Percentiles rank a stretch among this genome's conserved stretches.
These are phyloP conservation scores for Callocephalon fimbriatum DNA, from an alignment of 2,113 vertebrate species.

Conservation along the genomic window DNA sequence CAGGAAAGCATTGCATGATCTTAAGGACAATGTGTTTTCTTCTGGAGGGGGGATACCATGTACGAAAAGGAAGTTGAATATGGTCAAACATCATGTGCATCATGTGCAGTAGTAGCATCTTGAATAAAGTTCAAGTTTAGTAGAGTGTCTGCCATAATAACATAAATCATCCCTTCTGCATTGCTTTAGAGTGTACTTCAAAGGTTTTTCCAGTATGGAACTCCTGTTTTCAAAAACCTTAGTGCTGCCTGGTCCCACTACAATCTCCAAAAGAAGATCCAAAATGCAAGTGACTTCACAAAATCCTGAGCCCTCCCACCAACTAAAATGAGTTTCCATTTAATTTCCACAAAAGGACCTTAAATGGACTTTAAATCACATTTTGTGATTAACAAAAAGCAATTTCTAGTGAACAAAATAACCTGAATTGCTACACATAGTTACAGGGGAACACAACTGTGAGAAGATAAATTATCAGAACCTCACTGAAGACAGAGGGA, in stretches of 20 bases:
- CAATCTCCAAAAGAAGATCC: neutral
- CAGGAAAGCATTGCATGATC: neutral
- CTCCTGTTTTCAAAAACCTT: neutral
- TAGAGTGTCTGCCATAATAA: neutral
- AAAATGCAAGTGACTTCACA: neutral
- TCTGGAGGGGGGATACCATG: accelerated
- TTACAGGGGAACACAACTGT: neutral
- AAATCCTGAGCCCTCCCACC: neutral
- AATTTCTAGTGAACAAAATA: neutral
- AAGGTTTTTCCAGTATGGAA: neutral
- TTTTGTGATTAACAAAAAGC: neutral
- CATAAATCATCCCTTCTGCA: neutral
- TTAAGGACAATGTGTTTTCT: neutral
- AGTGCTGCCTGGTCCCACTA: neutral
- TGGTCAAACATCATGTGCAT: accelerated
- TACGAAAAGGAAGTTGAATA: neutral
- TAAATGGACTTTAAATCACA: neutral
- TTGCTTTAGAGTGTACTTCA: neutral
- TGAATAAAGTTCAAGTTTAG: neutral
- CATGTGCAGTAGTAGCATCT: accelerated
- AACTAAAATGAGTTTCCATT: neutral
- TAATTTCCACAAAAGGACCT: neutral
- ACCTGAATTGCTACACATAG: neutral
- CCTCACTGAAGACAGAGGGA: neutral
- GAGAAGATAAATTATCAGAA: neutral